Evolutionary conservation across 2,113 vertebrate genomes (phyloP).

Genomic region (Poecilia latipinna): DNA sequence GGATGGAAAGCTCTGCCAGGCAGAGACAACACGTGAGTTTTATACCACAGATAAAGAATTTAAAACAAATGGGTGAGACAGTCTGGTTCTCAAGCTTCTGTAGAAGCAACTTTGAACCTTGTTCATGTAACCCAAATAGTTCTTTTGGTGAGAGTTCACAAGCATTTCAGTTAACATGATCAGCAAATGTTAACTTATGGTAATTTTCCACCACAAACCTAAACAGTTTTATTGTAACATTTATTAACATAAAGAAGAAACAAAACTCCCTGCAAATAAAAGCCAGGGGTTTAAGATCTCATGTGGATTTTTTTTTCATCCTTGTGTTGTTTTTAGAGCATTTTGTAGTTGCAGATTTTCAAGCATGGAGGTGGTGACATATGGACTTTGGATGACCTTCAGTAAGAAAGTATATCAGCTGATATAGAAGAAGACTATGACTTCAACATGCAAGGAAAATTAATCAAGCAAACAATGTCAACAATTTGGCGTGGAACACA

Average conservation of each 20-base stretch:
- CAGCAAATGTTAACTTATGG: no score
- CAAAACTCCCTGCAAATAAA: not conserved
- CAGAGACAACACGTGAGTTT: no score
- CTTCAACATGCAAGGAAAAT: not conserved
- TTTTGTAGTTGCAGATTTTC: not conserved
- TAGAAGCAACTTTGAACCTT: no score
- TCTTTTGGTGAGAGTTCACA: no score
- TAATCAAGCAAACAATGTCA: not conserved
- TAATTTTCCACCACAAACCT: no score
- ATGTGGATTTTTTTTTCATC: not conserved
- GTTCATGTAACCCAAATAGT: no score
- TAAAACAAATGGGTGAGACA: no score
- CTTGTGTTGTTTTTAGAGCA: not conserved
- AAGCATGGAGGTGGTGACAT: not conserved
- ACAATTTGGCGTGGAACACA: not conserved
- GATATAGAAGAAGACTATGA: not conserved
- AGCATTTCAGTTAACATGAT: no score
- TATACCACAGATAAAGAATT: no score
- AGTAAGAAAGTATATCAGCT: not conserved
- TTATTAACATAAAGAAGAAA: not conserved
- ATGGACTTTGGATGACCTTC: not conserved
- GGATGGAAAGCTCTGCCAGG: no score
- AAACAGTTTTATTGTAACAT: not conserved
- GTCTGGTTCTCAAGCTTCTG: no score
- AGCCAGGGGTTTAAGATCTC: not conserved